A percentile compares a stretch with the other conserved stretches of the same genome.
Conservation (phyloP, 2,888 invertebrate genomes). For the Chrysodeixis includens region DNA sequence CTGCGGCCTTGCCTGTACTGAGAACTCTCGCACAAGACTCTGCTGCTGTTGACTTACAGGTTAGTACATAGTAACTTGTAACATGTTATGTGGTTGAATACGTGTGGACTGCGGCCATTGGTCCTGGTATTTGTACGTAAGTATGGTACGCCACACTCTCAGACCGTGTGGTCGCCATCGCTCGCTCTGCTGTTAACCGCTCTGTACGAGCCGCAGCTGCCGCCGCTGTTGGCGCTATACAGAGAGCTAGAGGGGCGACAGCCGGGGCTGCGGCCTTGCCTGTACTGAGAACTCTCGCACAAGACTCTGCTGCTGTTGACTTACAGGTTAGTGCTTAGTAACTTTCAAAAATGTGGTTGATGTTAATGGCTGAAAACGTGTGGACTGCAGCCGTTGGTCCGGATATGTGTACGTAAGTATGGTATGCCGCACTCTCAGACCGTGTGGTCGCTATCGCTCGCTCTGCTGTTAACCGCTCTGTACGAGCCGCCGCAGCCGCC, state of each 20-base stretch:
- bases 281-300: conserved; percentile 97
- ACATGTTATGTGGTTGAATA: too few relatives aligned
- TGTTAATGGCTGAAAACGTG: too few relatives aligned
- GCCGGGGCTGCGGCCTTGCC: conserved; percentile 98
- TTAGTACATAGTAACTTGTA: too few relatives aligned
- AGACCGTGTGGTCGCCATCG: conserved; percentile 75
- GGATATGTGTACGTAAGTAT: too few relatives aligned
- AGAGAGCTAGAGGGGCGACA: conserved; percentile 98
- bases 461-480: conserved; percentile 65
- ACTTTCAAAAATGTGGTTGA: too few relatives aligned
- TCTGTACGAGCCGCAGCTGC: conserved; percentile 79
- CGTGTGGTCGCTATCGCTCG: conserved; percentile 76
- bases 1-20: conserved; percentile 98
- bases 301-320: conserved; percentile 97
- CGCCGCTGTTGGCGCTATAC: conserved; percentile 98
- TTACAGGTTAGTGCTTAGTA: conserved; percentile 97
- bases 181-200: conserved; percentile 69
- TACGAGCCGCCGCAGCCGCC: conserved; percentile 87
- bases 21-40: conserved; percentile 98
- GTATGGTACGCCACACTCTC: conserved; percentile 78
- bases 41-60: conserved; percentile 98
- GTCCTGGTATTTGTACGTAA: too few relatives aligned
- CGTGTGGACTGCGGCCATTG: too few relatives aligned
- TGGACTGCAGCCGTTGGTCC: too few relatives aligned
- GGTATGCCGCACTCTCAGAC: conserved; percentile 78